Percentiles rank a stretch among this genome's conserved stretches.
Evolutionary conservation across 2,113 vertebrate genomes (phyloP).

Genomic region (Uria aalge): DNA sequence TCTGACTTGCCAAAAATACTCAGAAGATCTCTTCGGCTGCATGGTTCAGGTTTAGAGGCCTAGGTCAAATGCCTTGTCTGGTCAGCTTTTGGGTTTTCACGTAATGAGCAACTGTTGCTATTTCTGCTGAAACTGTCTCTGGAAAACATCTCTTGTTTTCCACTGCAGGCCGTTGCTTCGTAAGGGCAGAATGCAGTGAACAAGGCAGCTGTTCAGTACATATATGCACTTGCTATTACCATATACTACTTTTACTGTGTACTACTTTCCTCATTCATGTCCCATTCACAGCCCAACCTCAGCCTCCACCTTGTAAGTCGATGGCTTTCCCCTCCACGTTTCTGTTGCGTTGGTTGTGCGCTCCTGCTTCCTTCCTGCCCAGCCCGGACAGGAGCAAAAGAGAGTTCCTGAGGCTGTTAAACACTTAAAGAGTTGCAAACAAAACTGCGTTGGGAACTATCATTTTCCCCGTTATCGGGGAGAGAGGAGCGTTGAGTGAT

Average conservation of each 20-base stretch:
- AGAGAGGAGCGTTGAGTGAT: neutral
- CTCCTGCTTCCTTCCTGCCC: neutral
- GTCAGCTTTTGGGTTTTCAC: neutral
- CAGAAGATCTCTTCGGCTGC: neutral
- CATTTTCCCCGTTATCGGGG: rapidly evolving
- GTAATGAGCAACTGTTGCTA: neutral
- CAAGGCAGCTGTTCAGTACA: neutral
- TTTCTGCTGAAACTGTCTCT: neutral
- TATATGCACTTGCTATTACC: neutral
- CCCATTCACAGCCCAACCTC: neutral
- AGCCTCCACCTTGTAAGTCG: neutral
- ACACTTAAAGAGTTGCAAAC: neutral
- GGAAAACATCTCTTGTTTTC: neutral
- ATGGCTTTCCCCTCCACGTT: neutral
- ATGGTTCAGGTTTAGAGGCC: neutral
- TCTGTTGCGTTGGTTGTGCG: neutral
- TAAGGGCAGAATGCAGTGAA: neutral
- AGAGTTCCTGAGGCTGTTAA: neutral
- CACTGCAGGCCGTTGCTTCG: neutral
- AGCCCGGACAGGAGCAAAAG: neutral
- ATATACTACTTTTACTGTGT: neutral
- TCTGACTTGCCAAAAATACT: neutral
- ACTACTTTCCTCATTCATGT: neutral
- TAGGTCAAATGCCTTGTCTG: neutral
- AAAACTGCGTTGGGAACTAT: neutral